Percentiles rank a stretch among this genome's conserved stretches.
Evolutionary conservation across 2,888 invertebrate genomes (phyloP).

Genomic region (Amphipyra tragopoginis): DNA sequence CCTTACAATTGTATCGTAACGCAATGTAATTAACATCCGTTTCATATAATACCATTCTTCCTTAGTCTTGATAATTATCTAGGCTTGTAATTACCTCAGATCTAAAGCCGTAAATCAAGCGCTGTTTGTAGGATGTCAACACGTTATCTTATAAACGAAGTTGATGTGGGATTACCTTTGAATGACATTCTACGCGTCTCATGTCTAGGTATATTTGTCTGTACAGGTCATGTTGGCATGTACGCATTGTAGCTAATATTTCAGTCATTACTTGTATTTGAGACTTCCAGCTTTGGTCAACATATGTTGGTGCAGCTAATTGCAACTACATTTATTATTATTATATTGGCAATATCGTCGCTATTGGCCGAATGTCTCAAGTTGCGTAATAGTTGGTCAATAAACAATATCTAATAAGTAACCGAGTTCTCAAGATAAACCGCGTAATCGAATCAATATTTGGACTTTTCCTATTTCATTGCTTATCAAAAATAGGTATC

Average conservation of each 20-base stretch:
- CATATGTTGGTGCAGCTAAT: too few relatives aligned
- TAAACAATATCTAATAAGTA: too few relatives aligned
- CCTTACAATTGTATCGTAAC: slow-evolving; percentile 26
- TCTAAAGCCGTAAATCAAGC: slow-evolving; percentile 18
- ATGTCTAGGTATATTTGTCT: too few relatives aligned
- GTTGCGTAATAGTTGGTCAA: too few relatives aligned
- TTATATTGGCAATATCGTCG: too few relatives aligned
- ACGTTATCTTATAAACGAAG: slow-evolving; percentile 22
- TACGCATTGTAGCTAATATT: too few relatives aligned
- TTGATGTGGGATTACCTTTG: slow-evolving; percentile 26
- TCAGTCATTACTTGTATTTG: too few relatives aligned
- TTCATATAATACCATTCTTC: slow-evolving; percentile 40
- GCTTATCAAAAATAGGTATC: slow-evolving; percentile 51
- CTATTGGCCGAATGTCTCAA: too few relatives aligned
- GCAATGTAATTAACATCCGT: slow-evolving; percentile 46
- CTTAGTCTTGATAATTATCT: slow-evolving; percentile 40
- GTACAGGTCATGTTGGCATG: too few relatives aligned
- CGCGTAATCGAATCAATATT: slow-evolving; percentile 16
- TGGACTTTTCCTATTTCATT: slow-evolving; percentile 20
- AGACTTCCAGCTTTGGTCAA: not conserved
- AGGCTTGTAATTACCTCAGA: slow-evolving; percentile 26
- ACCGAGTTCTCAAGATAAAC: too few relatives aligned
- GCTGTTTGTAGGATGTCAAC: slow-evolving; percentile 22
- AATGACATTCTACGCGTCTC: slow-evolving; percentile 13
- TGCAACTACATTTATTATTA: not conserved